Conservation (phyloP, 37 sponge, comb jelly and placozoan genomes). For the Geodia barretti region DNA sequence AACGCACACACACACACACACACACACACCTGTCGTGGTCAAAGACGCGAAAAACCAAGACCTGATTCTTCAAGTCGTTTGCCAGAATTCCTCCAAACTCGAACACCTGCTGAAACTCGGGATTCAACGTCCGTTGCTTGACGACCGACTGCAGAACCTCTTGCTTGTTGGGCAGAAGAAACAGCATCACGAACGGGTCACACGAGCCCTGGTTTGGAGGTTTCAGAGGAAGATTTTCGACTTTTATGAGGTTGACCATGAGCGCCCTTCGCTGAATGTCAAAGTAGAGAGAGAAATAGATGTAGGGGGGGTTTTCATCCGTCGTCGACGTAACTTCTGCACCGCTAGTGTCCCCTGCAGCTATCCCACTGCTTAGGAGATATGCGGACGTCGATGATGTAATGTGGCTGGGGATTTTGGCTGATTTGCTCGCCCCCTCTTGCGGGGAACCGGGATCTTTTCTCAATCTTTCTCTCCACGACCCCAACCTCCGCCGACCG, state of each 20-base stretch:
- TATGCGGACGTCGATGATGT: not conserved
- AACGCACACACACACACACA: too few relatives aligned
- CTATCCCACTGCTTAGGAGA: not conserved
- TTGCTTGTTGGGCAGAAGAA: slow-evolving; percentile 47
- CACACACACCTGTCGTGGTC: slow-evolving; percentile 13
- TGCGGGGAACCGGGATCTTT: not conserved
- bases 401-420: not conserved
- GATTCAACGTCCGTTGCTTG: slow-evolving; percentile 1
- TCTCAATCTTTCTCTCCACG: not conserved
- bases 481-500: not conserved
- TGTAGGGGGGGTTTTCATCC: slow-evolving; percentile 4
- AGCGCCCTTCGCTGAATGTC: slow-evolving; percentile 50
- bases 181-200: slow-evolving; percentile 36
- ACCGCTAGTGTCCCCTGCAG: not conserved
- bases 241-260: slow-evolving; percentile 32
- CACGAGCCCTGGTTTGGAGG: not conserved
- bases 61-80: slow-evolving; percentile 30
- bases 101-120: slow-evolving; percentile 59
- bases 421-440: not conserved
- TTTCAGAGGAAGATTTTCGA: slow-evolving; percentile 5
- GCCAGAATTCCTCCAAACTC: slow-evolving; percentile 41
- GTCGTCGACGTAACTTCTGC: not conserved
- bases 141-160: slow-evolving; percentile 26
- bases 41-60: slow-evolving; percentile 20
- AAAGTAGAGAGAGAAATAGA: slow-evolving; percentile 51